A percentile compares a stretch with the other conserved stretches of the same genome.
These are phyloP conservation scores for Pipistrellus pipistrellus DNA, from an alignment of 2,797 vertebrate species.

Conservation along the genomic window DNA sequence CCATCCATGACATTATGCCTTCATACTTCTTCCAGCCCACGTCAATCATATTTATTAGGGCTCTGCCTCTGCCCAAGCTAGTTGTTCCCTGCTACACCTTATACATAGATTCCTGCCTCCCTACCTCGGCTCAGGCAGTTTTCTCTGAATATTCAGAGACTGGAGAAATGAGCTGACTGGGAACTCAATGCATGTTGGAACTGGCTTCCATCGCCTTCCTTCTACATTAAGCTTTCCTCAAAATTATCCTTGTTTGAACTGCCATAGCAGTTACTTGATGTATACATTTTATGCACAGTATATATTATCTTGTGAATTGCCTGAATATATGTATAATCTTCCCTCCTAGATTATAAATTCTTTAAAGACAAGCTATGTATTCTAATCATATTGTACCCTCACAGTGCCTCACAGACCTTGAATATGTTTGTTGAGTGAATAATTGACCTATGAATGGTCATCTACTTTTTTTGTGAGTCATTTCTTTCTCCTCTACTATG, in stretches of 20 bases:
- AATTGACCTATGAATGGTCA: background rate
- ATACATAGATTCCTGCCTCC: background rate
- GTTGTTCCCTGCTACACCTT: background rate
- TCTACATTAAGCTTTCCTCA: background rate
- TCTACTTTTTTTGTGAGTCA: background rate
- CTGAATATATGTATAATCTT: background rate
- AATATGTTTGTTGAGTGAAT: background rate
- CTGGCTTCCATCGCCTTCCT: background rate
- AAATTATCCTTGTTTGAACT: background rate
- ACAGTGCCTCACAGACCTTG: background rate
- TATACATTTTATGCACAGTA: background rate
- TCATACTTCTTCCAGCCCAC: background rate
- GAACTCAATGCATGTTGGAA: background rate
- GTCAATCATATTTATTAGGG: background rate
- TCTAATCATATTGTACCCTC: background rate
- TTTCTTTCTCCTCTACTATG: conserved; percentile 13
- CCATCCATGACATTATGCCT: background rate
- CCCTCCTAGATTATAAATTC: background rate
- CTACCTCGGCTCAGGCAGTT: background rate
- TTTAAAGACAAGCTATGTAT: background rate
- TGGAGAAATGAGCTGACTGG: background rate
- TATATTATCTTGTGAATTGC: background rate
- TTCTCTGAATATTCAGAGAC: background rate
- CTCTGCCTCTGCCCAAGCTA: background rate
- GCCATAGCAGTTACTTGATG: background rate